These are phyloP conservation scores for Drosophila athabasca DNA, from an alignment of 1,140 invertebrate genomes.

Conservation along the genomic window DNA sequence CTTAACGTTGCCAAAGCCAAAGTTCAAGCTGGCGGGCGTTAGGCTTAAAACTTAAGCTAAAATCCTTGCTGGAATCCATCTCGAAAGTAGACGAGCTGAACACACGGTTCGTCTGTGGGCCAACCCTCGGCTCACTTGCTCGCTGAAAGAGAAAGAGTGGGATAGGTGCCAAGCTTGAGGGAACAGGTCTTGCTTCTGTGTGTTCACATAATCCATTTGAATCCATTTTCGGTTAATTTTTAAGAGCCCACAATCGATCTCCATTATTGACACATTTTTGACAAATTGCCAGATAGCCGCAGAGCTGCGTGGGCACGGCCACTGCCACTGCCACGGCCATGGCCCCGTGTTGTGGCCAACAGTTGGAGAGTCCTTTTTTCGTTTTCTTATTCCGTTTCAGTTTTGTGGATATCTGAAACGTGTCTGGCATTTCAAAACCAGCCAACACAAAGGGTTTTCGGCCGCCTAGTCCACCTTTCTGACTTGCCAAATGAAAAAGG, in stretches of 20 bases:
- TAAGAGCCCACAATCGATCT: conserved; percentile 69
- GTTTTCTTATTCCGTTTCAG: conserved; percentile 8
- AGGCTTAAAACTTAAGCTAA: conserved; percentile 2
- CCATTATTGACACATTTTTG: conserved; percentile 81
- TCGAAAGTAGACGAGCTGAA: too few species aligned
- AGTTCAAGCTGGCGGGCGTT: conserved; percentile 1
- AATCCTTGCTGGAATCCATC: too few species aligned
- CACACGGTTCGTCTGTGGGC: too few species aligned
- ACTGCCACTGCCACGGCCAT: too few species aligned
- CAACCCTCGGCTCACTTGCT: too few species aligned
- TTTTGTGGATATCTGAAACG: conserved; percentile 57
- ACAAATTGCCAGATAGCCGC: conserved; percentile 72
- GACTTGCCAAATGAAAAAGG: conserved; percentile 51
- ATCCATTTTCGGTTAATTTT: conserved; percentile 63
- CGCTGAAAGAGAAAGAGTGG: too few species aligned
- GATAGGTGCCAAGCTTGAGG: too few species aligned
- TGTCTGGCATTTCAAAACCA: conserved; percentile 63
- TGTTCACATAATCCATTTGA: conserved; percentile 46
- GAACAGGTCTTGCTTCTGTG: background rate
- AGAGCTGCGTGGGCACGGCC: conserved; percentile 27
- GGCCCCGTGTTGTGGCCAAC: conserved; percentile 25
- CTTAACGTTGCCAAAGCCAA: background rate
- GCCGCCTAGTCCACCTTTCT: conserved; percentile 56
- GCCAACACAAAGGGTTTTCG: conserved; percentile 37
- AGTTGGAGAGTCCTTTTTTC: conserved; percentile 39